phyloP scores from a whole-genome alignment of 2,888 invertebrate genomes.

The Leucophora obtusa region DNA sequence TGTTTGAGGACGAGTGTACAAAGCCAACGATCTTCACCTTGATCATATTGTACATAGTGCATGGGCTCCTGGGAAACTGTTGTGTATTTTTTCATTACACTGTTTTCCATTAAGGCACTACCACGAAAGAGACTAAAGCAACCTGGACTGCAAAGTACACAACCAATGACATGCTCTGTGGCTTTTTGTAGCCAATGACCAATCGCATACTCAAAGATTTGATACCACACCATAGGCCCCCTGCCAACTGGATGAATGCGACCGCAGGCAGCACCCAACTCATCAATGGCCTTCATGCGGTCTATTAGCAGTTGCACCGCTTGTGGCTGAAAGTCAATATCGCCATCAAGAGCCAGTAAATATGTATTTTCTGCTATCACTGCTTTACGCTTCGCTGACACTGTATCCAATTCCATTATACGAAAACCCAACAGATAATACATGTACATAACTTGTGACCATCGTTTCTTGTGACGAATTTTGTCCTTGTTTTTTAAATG shows the following conservation, averaged over 20 bases:
- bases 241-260: slow-evolving; percentile 93
- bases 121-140: slow-evolving; percentile 95
- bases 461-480: slow-evolving; percentile 93
- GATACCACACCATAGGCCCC: slow-evolving; percentile 91
- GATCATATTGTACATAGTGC: slow-evolving; percentile 95
- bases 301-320: slow-evolving; percentile 89
- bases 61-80: slow-evolving; percentile 87
- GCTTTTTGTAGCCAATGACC: slow-evolving; percentile 96
- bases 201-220: slow-evolving; percentile 93
- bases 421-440: slow-evolving; percentile 91
- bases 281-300: slow-evolving; percentile 90
- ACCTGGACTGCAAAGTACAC: slow-evolving; percentile 94
- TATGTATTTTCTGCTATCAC: slow-evolving; percentile 89
- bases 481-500: slow-evolving; percentile 94
- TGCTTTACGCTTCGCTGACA: slow-evolving; percentile 80
- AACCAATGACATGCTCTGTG: slow-evolving; percentile 93
- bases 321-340: slow-evolving; percentile 91
- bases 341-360: slow-evolving; percentile 90
- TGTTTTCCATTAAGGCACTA: slow-evolving; percentile 92
- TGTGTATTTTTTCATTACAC: slow-evolving; percentile 93
- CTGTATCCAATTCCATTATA: slow-evolving; percentile 83
- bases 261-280: slow-evolving; percentile 92
- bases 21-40: slow-evolving; percentile 98
- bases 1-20: slow-evolving; percentile 94
- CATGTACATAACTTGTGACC: slow-evolving; percentile 98